These are phyloP conservation scores for Idaea straminata DNA, from an alignment of 2,888 invertebrate species.

Conservation along the genomic window DNA sequence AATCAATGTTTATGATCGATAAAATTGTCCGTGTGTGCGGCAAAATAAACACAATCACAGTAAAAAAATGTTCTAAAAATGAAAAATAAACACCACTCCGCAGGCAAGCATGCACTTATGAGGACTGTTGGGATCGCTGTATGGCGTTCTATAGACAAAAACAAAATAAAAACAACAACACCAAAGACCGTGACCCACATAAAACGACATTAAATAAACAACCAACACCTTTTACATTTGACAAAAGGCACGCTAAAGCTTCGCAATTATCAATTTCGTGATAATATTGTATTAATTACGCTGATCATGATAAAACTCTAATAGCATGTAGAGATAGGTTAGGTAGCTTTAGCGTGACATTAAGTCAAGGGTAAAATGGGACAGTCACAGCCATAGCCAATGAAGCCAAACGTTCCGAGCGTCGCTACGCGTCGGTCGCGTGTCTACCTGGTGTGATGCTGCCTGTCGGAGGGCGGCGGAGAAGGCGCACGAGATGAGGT, in stretches of 20 bases:
- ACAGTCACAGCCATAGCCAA: conserved; percentile 58
- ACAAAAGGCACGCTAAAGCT: conserved; percentile 49
- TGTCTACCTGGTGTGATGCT: conserved; percentile 77
- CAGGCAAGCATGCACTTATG: conserved; percentile 75
- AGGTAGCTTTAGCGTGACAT: conserved; percentile 41
- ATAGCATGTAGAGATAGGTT: conserved; percentile 8
- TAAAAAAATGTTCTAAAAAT: conserved; percentile 36
- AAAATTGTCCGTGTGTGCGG: conserved; percentile 14
- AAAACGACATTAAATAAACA: conserved; percentile 39
- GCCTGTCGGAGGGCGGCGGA: conserved; percentile 70
- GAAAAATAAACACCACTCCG: conserved; percentile 51
- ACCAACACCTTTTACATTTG: conserved; percentile 62
- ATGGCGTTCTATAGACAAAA: conserved; percentile 38
- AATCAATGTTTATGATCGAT: conserved; percentile 12
- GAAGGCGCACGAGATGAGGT: conserved; percentile 72
- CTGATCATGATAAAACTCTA: conserved; percentile 12
- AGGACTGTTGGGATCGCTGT: conserved; percentile 64
- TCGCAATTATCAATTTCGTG: conserved; percentile 21
- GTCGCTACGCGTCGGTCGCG: conserved; percentile 69
- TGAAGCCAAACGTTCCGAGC: conserved; percentile 69
- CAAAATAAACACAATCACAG: conserved; percentile 9
- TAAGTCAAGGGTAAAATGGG: conserved; percentile 24
- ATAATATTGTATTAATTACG: not conserved
- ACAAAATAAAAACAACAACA: conserved; percentile 41
- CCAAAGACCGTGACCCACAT: conserved; percentile 50